A percentile compares a stretch with the other conserved stretches of the same genome.
These are phyloP conservation scores for Bursaphelenchus okinawaensis DNA, from an alignment of 2,888 invertebrate species.

Conservation along the genomic window DNA sequence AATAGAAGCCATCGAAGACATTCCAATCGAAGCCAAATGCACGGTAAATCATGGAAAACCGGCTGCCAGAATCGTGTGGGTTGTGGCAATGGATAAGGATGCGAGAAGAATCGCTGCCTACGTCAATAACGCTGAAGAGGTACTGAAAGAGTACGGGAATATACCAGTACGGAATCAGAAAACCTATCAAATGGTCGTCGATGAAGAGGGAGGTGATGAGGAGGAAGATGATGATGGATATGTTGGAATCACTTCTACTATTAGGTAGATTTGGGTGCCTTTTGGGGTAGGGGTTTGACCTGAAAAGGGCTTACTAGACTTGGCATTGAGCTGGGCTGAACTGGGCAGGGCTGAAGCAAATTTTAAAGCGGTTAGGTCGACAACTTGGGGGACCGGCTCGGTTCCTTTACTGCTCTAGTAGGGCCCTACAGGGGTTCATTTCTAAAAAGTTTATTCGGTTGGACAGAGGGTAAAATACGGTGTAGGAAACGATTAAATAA, in stretches of 20 bases:
- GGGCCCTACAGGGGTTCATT: no score
- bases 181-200: neutral
- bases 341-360: no score
- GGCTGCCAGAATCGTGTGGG: constrained; percentile 40
- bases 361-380: no score
- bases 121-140: constrained; percentile 14
- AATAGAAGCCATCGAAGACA: constrained; percentile 8
- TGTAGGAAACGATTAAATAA: no score
- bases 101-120: constrained; percentile 20
- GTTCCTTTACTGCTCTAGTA: no score
- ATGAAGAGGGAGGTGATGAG: neutral
- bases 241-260: neutral
- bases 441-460: no score
- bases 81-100: constrained; percentile 38
- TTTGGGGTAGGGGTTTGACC: no score
- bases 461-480: no score
- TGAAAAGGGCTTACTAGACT: no score
- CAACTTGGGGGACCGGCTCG: no score
- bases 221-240: constrained; percentile 1
- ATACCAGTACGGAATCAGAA: constrained; percentile 4
- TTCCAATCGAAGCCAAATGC: constrained; percentile 1
- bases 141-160: neutral
- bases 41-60: constrained; percentile 21
- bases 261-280: no score
- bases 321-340: no score